Evolutionary conservation across 2,797 vertebrate species (phyloP), one percentile per base, ranked within the genome.

Genomic region (Scolopax bukidnonensis): DNA sequence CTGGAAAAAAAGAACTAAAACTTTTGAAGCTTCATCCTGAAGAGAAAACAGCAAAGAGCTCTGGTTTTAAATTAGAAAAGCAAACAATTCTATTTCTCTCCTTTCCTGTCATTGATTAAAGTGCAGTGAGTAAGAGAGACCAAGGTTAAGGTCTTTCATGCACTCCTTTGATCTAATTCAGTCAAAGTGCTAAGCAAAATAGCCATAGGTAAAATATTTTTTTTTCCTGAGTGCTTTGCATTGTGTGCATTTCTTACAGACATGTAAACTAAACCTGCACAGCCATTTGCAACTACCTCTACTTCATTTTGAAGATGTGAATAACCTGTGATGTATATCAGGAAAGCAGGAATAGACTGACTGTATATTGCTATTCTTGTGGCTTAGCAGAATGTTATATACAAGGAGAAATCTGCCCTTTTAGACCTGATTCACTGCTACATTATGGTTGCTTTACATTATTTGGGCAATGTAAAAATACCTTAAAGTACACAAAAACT

Each of bases 141-240:
- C 51, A 43, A 48, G 71, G 77, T 78, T 85, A 95, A 96, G 93
- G 64, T 38, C 95, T 91, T 95, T 89, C 81, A 41, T 20, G 56
- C 54, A 16, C 28, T 89, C 32, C 84, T 95, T 87, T 78, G 93
- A 96, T 94, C 68, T 77, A 63, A 82, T 73, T 78, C 60, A 56
- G 53, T 65, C 59, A 53, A 94, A 95, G 32, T 54, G 38, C 86
- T 93, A 88, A 95, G 91, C 78, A 95, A 81, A 51, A 63, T 4
- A 93, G 84, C 36, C 32, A 56, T 1, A 96, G 45, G 88, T 63
- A 86, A 93, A 86, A 89, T 38, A 40, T 17, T 8, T 17, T 41
- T 68, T 81, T 78, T 91, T 86, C 57, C 77, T 79, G 84, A 93
- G 88, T 84, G 88, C 56, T 38, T 89, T 82, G 47, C 56, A 40